Evolutionary conservation across 2,797 vertebrate genomes (phyloP).

Genomic region (Cheirogaleus major): DNA sequence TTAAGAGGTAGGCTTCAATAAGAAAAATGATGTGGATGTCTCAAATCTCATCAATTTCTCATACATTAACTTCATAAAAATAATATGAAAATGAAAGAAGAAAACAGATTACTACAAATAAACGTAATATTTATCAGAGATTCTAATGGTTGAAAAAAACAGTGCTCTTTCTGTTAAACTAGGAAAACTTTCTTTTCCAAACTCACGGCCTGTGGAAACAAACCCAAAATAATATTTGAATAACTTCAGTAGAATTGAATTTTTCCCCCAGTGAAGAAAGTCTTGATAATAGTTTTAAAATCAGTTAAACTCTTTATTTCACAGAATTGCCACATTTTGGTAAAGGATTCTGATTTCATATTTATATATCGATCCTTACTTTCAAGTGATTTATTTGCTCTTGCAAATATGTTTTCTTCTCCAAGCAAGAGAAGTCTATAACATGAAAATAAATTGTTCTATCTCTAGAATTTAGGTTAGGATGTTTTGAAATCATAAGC

Average conservation of each 20-base stretch:
- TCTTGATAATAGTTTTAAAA: background rate
- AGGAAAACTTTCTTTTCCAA: background rate
- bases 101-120: background rate
- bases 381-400: background rate
- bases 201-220: background rate
- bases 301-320: too few species aligned
- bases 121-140: background rate
- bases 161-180: background rate
- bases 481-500: background rate
- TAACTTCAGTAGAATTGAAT: background rate
- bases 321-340: background rate
- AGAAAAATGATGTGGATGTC: background rate
- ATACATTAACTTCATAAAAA: background rate
- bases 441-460: background rate
- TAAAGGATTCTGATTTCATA: background rate
- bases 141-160: background rate
- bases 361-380: background rate
- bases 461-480: background rate
- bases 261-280: background rate
- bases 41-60: background rate
- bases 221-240: too few species aligned
- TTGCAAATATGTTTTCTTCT: background rate
- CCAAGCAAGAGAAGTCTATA: background rate
- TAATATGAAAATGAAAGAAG: background rate
- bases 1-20: background rate